Percentiles rank a stretch among this genome's conserved stretches.
Conservation (phyloP, 2,797 vertebrate species). For the Dipus sagitta region DNA sequence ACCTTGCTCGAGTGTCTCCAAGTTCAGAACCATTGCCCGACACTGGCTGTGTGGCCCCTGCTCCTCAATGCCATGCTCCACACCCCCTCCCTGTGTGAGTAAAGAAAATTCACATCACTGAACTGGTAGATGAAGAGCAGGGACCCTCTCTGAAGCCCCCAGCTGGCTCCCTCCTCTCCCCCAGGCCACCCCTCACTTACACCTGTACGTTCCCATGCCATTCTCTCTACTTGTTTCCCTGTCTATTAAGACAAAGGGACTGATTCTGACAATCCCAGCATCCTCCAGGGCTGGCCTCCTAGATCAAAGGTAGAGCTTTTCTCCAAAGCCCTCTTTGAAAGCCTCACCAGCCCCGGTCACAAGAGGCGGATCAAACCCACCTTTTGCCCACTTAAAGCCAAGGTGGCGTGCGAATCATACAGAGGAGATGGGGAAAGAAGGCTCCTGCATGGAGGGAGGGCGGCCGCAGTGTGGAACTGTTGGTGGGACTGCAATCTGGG, state of each 20-base stretch:
- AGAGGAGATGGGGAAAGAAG: not conserved
- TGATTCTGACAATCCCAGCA: not conserved
- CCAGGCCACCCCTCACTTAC: rapidly evolving
- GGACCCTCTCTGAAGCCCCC: rapidly evolving
- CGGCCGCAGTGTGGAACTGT: not conserved
- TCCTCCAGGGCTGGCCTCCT: not conserved
- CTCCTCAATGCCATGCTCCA: too few relatives aligned
- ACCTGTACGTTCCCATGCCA: rapidly evolving
- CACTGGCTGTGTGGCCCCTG: not conserved
- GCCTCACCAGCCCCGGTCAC: not conserved
- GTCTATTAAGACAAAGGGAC: not conserved
- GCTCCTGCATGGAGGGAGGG: not conserved
- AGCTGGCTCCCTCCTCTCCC: not conserved
- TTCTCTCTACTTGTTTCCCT: not conserved
- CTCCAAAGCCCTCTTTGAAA: conserved; percentile 36
- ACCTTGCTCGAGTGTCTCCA: rapidly evolving
- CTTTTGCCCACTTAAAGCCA: conserved; percentile 1
- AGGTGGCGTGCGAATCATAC: not conserved
- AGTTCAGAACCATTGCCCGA: not conserved
- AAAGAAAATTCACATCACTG: not conserved
- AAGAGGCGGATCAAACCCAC: conserved; percentile 1
- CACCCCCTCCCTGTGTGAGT: not conserved
- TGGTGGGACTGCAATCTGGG: too few relatives aligned
- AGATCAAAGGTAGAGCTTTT: not conserved
- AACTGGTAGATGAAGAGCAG: not conserved